Conservation (phyloP, 2,888 invertebrate species). For the Eudasyphora cyanicolor region DNA sequence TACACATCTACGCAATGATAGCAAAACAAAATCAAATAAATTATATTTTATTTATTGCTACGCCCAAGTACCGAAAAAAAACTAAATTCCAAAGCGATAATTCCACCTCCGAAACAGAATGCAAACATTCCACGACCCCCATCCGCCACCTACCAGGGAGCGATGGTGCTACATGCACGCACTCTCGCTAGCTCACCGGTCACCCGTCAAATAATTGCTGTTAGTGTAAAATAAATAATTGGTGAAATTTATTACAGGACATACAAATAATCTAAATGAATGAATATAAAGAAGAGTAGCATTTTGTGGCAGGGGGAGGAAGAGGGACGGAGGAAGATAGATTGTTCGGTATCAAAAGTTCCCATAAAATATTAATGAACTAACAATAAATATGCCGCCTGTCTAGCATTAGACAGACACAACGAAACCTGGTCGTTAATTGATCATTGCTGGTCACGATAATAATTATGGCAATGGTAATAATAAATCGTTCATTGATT, state of each 20-base stretch:
- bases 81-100: not conserved
- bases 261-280: not conserved
- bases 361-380: not conserved
- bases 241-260: conserved; percentile 18
- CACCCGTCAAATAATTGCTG: conserved; percentile 9
- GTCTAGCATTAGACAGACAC: not conserved
- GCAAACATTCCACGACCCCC: not conserved
- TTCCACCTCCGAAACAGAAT: not conserved
- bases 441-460: not conserved
- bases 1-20: not conserved
- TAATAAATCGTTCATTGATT: not conserved
- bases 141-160: not conserved
- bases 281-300: not conserved
- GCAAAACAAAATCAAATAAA: conserved; percentile 19
- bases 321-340: too few species aligned
- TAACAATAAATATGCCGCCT: not conserved
- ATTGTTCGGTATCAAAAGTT: not conserved
- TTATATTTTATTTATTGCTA: conserved; percentile 22
- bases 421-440: not conserved
- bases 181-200: not conserved
- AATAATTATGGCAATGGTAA: not conserved
- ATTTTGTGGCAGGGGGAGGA: too few species aligned
- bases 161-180: not conserved
- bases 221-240: conserved; percentile 28
- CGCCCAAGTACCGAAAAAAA: not conserved